Percentiles rank a stretch among this genome's conserved stretches.
phyloP scores from a whole-genome alignment of 2,797 vertebrate species.

The Graptemys geographica region DNA sequence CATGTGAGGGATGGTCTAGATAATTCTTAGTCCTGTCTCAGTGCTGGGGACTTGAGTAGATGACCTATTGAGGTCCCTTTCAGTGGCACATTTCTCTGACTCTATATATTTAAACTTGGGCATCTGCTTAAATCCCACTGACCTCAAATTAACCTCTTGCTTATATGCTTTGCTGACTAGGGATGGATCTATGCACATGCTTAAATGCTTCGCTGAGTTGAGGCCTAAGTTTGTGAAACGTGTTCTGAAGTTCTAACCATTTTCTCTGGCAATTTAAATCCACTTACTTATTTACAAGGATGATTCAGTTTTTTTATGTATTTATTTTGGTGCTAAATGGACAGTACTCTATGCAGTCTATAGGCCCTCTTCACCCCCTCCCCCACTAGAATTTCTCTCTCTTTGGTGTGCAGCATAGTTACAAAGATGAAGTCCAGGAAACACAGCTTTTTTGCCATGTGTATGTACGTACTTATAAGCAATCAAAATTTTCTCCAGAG shows the following conservation, averaged over 20 bases:
- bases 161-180: slow-evolving; percentile 7
- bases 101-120: slow-evolving; percentile 28
- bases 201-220: slow-evolving; percentile 27
- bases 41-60: no score
- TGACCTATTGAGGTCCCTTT: no score
- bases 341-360: no score
- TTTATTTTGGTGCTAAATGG: no score
- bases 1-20: no score
- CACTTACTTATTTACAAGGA: neutral
- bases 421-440: neutral
- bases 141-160: slow-evolving; percentile 1
- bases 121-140: slow-evolving; percentile 52
- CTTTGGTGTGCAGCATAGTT: neutral
- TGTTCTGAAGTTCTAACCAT: neutral
- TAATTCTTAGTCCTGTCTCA: no score
- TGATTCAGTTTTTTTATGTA: neutral
- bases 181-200: slow-evolving; percentile 52
- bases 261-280: neutral
- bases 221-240: neutral
- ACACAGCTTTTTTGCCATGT: neutral
- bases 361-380: fast-evolving
- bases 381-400: neutral
- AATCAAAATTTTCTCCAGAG: no score
- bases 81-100: no score
- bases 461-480: no score